Conservation (phyloP, 2,888 invertebrate genomes). For the Ophion slaviceki region DNA sequence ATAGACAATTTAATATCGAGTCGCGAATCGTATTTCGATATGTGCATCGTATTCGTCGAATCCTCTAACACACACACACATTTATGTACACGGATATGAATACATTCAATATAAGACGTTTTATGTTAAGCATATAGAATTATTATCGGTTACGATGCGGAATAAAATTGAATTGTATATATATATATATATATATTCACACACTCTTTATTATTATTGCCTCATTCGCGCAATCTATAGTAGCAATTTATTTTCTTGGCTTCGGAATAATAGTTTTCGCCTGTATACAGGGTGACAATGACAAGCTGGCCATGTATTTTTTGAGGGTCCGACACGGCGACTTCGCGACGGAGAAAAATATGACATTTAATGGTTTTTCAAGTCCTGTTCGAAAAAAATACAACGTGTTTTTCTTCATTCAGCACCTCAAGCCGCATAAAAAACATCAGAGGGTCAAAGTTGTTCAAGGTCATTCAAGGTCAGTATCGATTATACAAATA, state of each 20-base stretch:
- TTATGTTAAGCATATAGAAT: not conserved
- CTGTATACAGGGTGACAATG: not conserved
- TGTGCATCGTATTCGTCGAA: conserved; percentile 12
- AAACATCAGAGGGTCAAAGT: too few relatives aligned
- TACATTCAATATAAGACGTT: too few relatives aligned
- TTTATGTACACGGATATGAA: not conserved
- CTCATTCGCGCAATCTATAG: conserved; percentile 6
- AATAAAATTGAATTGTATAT: conserved; percentile 9
- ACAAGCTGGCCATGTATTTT: too few relatives aligned
- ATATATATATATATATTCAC: not conserved
- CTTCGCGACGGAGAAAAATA: too few relatives aligned
- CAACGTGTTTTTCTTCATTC: not conserved
- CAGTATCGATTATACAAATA: too few relatives aligned
- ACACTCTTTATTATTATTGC: conserved; percentile 11
- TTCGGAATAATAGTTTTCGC: conserved; percentile 42
- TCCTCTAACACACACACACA: not conserved
- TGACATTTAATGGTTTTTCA: too few relatives aligned
- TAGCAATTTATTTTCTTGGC: conserved; percentile 54
- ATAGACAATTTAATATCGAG: conserved; percentile 45
- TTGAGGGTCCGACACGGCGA: too few relatives aligned
- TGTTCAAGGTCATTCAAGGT: too few relatives aligned
- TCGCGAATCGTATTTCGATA: conserved; percentile 27
- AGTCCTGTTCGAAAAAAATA: not conserved
- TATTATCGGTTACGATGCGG: conserved; percentile 24
- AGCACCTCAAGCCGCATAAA: too few relatives aligned